A percentile compares a stretch with the other conserved stretches of the same genome.
These are phyloP conservation scores for Drosophila mercatorum DNA, from an alignment of 2,888 invertebrate species.

Conservation along the genomic window DNA sequence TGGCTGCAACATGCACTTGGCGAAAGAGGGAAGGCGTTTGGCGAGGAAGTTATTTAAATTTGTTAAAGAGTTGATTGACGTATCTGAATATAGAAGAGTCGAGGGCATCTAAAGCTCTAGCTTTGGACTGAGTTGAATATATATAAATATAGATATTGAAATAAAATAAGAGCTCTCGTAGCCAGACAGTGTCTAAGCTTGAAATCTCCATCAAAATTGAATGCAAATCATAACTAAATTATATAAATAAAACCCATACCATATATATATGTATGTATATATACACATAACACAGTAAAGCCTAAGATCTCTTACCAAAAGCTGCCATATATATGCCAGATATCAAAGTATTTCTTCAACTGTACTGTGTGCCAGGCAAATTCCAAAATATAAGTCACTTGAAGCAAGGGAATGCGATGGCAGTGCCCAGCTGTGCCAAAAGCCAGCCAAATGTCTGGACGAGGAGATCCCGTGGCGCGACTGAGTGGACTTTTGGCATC, in stretches of 20 bases:
- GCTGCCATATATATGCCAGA: not conserved
- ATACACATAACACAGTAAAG: too few relatives aligned
- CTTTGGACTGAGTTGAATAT: too few relatives aligned
- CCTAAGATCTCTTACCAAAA: not conserved
- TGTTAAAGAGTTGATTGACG: not conserved
- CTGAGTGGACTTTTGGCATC: conserved; percentile 49
- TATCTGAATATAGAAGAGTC: not conserved
- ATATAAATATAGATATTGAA: too few relatives aligned
- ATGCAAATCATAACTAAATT: too few relatives aligned
- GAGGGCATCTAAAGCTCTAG: too few relatives aligned
- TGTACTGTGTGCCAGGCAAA: not conserved
- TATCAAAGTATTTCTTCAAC: conserved; percentile 1
- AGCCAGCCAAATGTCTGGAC: conserved; percentile 64
- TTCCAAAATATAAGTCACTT: not conserved
- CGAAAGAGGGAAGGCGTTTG: not conserved
- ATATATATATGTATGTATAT: too few relatives aligned
- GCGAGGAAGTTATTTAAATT: too few relatives aligned
- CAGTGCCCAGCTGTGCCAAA: conserved; percentile 66
- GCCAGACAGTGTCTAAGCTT: too few relatives aligned
- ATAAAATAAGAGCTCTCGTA: too few relatives aligned
- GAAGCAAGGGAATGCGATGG: conserved; percentile 3
- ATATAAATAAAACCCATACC: too few relatives aligned
- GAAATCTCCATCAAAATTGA: too few relatives aligned
- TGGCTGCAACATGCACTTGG: not conserved
- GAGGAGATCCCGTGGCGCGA: conserved; percentile 51